phyloP scores from a whole-genome alignment of 2,888 invertebrate genomes.

The Caenorhabditis parvicauda region DNA sequence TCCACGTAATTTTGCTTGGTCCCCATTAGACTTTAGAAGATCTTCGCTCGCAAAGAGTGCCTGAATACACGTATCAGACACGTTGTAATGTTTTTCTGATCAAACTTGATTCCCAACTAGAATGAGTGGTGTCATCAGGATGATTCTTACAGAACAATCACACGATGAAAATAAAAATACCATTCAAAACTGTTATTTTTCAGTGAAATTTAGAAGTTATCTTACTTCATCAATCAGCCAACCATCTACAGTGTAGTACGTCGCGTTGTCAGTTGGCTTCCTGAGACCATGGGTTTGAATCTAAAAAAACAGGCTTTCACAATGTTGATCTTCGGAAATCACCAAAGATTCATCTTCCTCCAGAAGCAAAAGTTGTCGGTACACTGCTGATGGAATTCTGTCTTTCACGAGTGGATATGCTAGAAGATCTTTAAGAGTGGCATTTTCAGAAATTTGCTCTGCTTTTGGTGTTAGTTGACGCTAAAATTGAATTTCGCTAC shows the following conservation, averaged over 20 bases:
- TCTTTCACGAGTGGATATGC: slow-evolving; percentile 39
- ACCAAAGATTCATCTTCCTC: slow-evolving; percentile 18
- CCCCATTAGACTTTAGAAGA: slow-evolving; percentile 1
- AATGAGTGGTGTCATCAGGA: too few relatives aligned
- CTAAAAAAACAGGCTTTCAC: neutral
- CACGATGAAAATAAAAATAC: too few relatives aligned
- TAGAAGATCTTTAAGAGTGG: slow-evolving; percentile 32
- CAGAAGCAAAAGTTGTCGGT: slow-evolving; percentile 15
- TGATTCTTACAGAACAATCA: too few relatives aligned
- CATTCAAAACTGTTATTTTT: too few relatives aligned
- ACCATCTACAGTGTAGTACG: slow-evolving; percentile 48
- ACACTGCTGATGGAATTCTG: slow-evolving; percentile 25
- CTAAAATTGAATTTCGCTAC: slow-evolving; percentile 10
- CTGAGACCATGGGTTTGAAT: neutral
- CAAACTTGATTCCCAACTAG: too few relatives aligned
- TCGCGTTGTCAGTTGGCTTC: neutral
- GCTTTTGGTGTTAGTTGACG: slow-evolving; percentile 27
- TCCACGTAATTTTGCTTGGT: slow-evolving; percentile 13
- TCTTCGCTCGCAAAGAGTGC: too few relatives aligned
- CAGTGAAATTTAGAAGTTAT: too few relatives aligned
- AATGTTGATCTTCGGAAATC: slow-evolving; percentile 5
- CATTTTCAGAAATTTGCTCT: slow-evolving; percentile 23
- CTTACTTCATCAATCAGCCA: slow-evolving; percentile 47
- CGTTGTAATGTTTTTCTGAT: too few relatives aligned
- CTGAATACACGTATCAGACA: too few relatives aligned